Evolutionary conservation across 2,797 vertebrate genomes (phyloP).

Genomic region (Poeciliopsis infans): DNA sequence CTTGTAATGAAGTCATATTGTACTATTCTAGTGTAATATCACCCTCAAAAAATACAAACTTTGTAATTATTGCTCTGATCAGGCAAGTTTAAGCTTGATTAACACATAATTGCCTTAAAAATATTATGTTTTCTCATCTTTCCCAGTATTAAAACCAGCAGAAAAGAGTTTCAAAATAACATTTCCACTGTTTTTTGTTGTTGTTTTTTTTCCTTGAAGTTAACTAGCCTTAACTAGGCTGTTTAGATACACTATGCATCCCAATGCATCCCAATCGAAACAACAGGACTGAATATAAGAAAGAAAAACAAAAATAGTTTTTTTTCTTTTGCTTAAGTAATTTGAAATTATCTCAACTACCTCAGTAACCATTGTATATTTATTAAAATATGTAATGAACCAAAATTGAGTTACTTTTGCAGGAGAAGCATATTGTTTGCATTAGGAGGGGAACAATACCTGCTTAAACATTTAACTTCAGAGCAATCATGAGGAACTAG

Average conservation of each 20-base stretch:
- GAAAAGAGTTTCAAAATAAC: background rate
- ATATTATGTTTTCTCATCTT: background rate
- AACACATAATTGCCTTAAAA: background rate
- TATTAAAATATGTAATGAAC: background rate
- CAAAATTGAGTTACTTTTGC: background rate
- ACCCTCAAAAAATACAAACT: background rate
- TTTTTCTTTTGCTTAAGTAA: too few relatives aligned
- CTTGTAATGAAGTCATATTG: background rate
- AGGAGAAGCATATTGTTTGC: background rate
- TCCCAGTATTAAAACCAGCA: background rate
- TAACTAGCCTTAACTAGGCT: background rate
- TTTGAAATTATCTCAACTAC: too few relatives aligned
- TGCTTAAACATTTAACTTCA: background rate
- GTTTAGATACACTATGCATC: background rate
- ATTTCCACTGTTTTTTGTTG: background rate
- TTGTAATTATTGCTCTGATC: background rate
- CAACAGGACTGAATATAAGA: too few relatives aligned
- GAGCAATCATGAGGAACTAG: background rate
- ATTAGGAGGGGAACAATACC: background rate
- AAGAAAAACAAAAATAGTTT: too few relatives aligned
- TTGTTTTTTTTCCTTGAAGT: background rate
- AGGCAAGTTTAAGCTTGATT: background rate
- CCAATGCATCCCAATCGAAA: background rate
- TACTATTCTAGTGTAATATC: background rate
- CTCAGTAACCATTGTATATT: background rate